phyloP scores from a whole-genome alignment of 2,113 vertebrate species.

The Poicephalus meyeri region DNA sequence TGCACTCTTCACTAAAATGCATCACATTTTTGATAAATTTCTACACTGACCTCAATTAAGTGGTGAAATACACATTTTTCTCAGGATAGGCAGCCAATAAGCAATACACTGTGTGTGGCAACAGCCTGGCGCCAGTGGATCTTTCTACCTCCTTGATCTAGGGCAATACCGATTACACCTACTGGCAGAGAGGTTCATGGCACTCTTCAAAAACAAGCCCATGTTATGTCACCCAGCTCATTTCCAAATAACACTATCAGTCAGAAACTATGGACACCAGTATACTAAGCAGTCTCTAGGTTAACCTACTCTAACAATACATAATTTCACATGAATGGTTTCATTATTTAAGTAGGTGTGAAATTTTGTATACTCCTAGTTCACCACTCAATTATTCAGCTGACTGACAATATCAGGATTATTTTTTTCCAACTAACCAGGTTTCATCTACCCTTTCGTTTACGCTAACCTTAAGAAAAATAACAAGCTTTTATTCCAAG shows the following conservation, averaged over 20 bases:
- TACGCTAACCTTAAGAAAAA: not conserved
- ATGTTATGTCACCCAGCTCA: not conserved
- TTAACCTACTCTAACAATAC: not conserved
- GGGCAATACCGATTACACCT: not conserved
- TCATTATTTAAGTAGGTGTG: not conserved
- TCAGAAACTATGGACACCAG: not conserved
- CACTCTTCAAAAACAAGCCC: not conserved
- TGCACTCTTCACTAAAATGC: not conserved
- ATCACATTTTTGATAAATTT: not conserved
- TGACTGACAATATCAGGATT: not conserved
- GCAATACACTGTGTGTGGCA: not conserved
- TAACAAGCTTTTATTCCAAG: not conserved
- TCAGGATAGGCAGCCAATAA: not conserved
- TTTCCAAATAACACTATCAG: not conserved
- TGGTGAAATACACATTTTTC: not conserved
- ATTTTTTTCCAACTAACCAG: not conserved
- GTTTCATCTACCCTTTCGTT: not conserved
- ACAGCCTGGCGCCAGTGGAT: not conserved
- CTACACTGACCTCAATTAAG: not conserved
- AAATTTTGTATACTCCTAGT: not conserved
- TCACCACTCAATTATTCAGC: not conserved
- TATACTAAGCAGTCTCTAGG: not conserved
- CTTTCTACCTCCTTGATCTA: not conserved
- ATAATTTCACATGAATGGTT: not conserved
- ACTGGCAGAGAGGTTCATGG: not conserved